Evolutionary conservation across 1,140 invertebrate genomes (phyloP).

Genomic region (Ylistrum balloti): DNA sequence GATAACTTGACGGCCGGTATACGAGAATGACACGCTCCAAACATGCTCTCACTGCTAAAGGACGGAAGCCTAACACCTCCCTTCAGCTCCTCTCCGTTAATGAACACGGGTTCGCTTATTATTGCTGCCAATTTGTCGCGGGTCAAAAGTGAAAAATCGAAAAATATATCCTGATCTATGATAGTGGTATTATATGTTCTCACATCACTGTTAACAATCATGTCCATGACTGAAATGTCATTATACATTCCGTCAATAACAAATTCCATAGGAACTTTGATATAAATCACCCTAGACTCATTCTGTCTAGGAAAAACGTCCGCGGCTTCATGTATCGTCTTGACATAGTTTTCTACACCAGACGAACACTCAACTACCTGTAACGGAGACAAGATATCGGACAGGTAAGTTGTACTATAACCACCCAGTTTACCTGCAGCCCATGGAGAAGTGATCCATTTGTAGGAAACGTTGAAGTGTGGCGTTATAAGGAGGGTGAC

Average conservation of each 20-base stretch:
- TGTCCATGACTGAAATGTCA: background rate
- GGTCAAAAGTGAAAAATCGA: background rate
- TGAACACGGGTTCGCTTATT: background rate
- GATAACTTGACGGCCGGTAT: background rate
- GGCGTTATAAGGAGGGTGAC: background rate
- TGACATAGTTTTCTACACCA: background rate
- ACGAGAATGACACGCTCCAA: background rate
- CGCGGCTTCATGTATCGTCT: background rate
- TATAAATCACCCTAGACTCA: background rate
- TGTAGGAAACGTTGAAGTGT: background rate
- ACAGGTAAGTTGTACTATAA: background rate
- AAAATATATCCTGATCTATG: background rate
- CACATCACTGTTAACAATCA: background rate
- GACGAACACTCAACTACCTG: background rate
- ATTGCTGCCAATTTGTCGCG: background rate
- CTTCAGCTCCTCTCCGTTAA: background rate
- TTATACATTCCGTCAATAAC: background rate
- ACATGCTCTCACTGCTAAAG: background rate
- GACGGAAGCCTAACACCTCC: background rate
- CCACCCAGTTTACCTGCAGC: background rate
- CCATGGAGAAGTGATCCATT: background rate
- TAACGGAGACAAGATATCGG: background rate
- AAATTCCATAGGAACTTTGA: background rate
- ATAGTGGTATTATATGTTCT: background rate
- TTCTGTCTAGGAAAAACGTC: background rate